Conservation (phyloP, 2,888 invertebrate species). For the Heliconius charithonia region DNA sequence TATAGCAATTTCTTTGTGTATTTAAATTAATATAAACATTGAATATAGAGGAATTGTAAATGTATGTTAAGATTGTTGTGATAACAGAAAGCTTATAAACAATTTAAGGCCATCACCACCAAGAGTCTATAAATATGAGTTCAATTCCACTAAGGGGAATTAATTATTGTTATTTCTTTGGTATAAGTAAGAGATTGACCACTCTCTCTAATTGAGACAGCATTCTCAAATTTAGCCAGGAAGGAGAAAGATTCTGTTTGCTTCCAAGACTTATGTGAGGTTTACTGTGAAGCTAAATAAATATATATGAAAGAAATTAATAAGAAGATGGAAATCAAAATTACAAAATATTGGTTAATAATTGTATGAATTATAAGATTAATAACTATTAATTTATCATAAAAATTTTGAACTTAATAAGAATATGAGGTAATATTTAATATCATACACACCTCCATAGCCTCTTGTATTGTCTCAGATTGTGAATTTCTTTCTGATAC, state of each 20-base stretch:
- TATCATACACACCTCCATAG: constrained; percentile 71
- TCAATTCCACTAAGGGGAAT: no score
- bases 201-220: no score
- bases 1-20: neutral
- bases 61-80: neutral
- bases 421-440: neutral
- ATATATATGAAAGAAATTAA: neutral
- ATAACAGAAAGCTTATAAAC: neutral
- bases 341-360: neutral
- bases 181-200: no score
- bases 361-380: neutral
- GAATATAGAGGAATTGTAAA: neutral
- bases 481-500: constrained; percentile 76
- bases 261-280: no score
- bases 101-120: neutral
- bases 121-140: no score
- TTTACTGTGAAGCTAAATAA: neutral
- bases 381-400: neutral
- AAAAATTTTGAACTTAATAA: neutral
- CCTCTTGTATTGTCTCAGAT: constrained; percentile 71
- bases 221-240: no score
- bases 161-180: no score
- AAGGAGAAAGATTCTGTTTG: no score
- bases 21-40: neutral
- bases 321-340: neutral